These are phyloP conservation scores for Eidolon dupreanum DNA, from an alignment of 2,797 vertebrate species.

Conservation along the genomic window DNA sequence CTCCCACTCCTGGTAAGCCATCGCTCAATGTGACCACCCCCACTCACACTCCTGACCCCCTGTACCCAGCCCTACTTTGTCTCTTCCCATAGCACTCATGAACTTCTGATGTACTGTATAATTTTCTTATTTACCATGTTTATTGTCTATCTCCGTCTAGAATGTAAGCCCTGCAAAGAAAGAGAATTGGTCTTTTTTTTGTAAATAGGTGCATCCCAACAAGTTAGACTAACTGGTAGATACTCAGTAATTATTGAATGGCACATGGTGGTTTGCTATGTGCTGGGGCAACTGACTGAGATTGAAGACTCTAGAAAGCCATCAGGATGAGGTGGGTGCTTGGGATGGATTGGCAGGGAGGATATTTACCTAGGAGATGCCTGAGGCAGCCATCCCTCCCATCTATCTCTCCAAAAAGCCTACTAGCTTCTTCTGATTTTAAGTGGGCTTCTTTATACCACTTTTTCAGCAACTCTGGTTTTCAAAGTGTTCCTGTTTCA, in stretches of 20 bases:
- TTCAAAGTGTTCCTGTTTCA: not conserved
- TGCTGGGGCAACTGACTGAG: not conserved
- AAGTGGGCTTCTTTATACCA: not conserved
- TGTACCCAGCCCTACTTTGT: not conserved
- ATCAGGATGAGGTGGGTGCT: not conserved
- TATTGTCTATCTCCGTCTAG: not conserved
- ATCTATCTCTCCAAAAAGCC: not conserved
- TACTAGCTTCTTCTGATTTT: not conserved
- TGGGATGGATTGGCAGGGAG: not conserved
- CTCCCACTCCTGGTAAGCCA: not conserved
- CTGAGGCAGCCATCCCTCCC: not conserved
- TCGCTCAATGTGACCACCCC: not conserved
- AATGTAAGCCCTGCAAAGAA: not conserved
- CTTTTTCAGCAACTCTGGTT: not conserved
- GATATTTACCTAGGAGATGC: not conserved
- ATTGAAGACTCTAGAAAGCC: not conserved
- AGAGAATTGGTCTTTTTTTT: not conserved
- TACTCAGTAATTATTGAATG: not conserved
- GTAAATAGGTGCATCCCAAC: not conserved
- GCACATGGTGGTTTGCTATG: not conserved
- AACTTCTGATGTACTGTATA: accelerated
- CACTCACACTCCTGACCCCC: not conserved
- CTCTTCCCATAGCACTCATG: not conserved
- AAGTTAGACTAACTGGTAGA: not conserved
- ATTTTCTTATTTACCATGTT: not conserved